Percentiles rank a stretch among this genome's conserved stretches.
Evolutionary conservation across 2,113 vertebrate genomes (phyloP).

Genomic region (Heptranchias perlo): DNA sequence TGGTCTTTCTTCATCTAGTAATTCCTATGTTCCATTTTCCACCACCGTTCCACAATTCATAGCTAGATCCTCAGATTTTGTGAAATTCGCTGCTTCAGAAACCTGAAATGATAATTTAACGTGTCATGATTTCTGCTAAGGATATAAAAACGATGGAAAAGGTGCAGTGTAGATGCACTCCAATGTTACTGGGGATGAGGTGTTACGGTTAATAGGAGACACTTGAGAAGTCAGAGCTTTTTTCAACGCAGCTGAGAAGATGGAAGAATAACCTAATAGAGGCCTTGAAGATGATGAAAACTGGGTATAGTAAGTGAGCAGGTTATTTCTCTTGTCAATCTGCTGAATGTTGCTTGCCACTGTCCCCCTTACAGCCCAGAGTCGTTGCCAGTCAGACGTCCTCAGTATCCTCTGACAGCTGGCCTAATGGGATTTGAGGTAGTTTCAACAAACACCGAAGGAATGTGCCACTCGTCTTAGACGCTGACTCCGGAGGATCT

Average conservation of each 20-base stretch:
- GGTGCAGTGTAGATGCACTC: neutral
- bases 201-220: neutral
- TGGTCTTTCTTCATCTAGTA: neutral
- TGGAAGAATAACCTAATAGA: neutral
- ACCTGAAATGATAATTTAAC: neutral
- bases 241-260: neutral
- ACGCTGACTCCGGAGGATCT: neutral
- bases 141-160: neutral
- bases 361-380: too few relatives aligned
- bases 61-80: too few relatives aligned
- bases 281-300: neutral
- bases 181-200: neutral
- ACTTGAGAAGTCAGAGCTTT: neutral
- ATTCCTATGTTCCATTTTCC: neutral
- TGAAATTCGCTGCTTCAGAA: neutral
- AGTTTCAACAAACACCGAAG: neutral
- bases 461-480: neutral
- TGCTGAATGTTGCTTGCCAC: neutral
- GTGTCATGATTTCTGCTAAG: neutral
- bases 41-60: neutral
- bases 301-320: neutral
- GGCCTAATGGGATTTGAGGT: neutral
- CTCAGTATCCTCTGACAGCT: neutral
- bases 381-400: too few relatives aligned
- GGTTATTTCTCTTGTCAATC: neutral